A percentile compares a stretch with the other conserved stretches of the same genome.
phyloP scores from a whole-genome alignment of 2,113 vertebrate genomes.

The Salminus brasiliensis region DNA sequence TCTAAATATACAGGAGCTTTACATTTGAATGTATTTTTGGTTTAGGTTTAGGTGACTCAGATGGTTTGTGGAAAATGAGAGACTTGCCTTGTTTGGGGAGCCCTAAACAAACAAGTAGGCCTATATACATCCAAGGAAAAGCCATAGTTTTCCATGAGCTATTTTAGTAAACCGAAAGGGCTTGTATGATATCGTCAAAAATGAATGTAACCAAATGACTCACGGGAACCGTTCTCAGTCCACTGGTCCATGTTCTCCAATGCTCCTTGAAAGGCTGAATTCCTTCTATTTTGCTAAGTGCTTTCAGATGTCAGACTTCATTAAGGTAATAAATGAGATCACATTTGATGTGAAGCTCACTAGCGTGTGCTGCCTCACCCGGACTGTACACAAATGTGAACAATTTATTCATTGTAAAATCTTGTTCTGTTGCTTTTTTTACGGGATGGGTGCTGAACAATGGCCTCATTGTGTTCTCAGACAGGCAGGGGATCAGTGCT shows the following conservation, averaged over 20 bases:
- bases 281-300: slow-evolving; percentile 18
- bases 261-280: neutral
- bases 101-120: too few relatives aligned
- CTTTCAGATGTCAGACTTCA: slow-evolving; percentile 41
- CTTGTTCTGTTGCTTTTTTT: slow-evolving; percentile 50
- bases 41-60: neutral
- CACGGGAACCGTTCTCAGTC: neutral
- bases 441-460: slow-evolving; percentile 52
- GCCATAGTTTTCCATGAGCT: neutral
- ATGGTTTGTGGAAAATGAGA: neutral
- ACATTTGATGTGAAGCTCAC: slow-evolving; percentile 28
- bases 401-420: slow-evolving; percentile 51
- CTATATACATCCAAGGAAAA: neutral
- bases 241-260: neutral
- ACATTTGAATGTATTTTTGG: neutral
- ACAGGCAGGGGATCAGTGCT: slow-evolving; percentile 32
- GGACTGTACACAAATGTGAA: slow-evolving; percentile 41
- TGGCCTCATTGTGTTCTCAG: slow-evolving; percentile 46
- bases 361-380: slow-evolving; percentile 29
- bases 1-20: neutral
- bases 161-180: neutral
- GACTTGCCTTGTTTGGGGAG: neutral
- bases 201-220: neutral
- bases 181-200: neutral
- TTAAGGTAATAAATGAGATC: slow-evolving; percentile 32